Conservation (phyloP, 2,797 vertebrate species). For the Peromyscus melanophrys region DNA sequence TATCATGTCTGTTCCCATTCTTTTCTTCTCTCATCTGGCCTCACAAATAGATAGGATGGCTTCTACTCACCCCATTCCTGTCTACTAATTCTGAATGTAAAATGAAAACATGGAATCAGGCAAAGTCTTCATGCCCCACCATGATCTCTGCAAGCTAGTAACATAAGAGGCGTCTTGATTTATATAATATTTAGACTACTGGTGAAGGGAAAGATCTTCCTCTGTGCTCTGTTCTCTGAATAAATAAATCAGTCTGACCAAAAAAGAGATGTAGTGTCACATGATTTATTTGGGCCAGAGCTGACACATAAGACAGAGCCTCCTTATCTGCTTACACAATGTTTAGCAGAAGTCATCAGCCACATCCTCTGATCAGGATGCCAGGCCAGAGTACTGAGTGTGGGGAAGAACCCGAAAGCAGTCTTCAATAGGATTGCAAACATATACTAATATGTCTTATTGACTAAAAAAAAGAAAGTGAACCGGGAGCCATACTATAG, state of each 20-base stretch:
- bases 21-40: background rate
- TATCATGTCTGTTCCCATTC: background rate
- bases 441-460: constrained; percentile 35
- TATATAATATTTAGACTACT: constrained; percentile 75
- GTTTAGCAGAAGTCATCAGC: constrained; percentile 56
- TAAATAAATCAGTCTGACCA: constrained; percentile 80
- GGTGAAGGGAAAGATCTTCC: constrained; percentile 62
- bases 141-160: constrained; percentile 16
- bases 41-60: background rate
- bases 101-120: constrained; percentile 30
- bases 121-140: background rate
- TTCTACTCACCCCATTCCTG: background rate
- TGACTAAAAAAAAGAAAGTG: background rate
- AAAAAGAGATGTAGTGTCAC: constrained; percentile 73
- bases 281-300: constrained; percentile 77
- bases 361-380: constrained; percentile 61
- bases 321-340: constrained; percentile 75
- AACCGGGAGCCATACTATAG: background rate
- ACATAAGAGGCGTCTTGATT: constrained; percentile 40
- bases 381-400: background rate
- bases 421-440: constrained; percentile 50
- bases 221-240: constrained; percentile 45
- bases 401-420: constrained; percentile 36
- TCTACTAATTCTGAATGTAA: constrained; percentile 33
- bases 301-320: constrained; percentile 72